Percentiles rank a stretch among this genome's conserved stretches.
phyloP scores from a whole-genome alignment of 2,113 vertebrate species.

The Pungitius pungitius region DNA sequence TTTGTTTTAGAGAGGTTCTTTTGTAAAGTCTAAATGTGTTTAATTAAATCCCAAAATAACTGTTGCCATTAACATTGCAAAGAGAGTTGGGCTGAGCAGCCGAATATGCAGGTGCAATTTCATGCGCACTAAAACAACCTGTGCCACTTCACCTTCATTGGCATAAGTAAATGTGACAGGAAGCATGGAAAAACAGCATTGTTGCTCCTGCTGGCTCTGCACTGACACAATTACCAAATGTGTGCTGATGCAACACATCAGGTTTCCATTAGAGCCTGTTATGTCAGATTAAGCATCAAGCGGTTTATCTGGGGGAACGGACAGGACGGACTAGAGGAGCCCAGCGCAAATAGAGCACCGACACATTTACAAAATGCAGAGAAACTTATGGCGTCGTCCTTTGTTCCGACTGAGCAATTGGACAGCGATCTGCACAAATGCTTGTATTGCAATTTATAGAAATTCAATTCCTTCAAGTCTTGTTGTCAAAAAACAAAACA shows the following conservation, averaged over 20 bases:
- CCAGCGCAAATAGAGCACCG: neutral
- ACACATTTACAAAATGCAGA: neutral
- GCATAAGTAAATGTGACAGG: neutral
- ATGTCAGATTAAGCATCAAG: neutral
- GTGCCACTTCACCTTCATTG: neutral
- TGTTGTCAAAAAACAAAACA: constrained; percentile 2
- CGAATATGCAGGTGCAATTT: neutral
- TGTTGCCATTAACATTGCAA: neutral
- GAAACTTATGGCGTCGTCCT: neutral
- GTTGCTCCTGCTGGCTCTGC: neutral
- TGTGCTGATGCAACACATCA: neutral
- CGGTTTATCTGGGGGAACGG: neutral
- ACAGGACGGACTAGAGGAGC: neutral
- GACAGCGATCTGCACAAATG: neutral
- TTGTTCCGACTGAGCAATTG: neutral
- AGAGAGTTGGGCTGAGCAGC: neutral
- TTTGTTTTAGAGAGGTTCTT: neutral
- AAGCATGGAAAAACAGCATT: neutral
- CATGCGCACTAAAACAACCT: neutral
- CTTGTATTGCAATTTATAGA: neutral
- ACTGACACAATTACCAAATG: constrained; percentile 1
- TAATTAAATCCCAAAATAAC: neutral
- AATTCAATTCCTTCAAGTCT: neutral
- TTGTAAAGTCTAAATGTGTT: neutral
- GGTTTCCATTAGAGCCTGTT: constrained; percentile 4